Base-by-base conservation (phyloP, 2,113 vertebrate genomes). In the Ancistrus triradiatus region DNA sequence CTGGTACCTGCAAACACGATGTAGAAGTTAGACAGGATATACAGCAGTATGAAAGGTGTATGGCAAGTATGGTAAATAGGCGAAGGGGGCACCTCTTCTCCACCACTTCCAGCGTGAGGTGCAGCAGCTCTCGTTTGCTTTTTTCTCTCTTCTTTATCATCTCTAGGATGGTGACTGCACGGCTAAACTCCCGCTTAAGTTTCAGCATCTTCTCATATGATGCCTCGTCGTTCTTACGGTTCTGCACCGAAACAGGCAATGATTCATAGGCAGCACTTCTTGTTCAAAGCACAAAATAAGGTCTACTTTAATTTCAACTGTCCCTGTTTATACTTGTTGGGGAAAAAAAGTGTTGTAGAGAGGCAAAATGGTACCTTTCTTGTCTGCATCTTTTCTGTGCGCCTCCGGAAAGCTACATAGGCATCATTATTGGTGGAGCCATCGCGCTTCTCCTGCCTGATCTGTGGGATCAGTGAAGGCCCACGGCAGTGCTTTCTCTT, bases 341-440 rank as follows among this genome's bases (percentile, higher is more conserved):
- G n/a, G n/a, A n/a, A n/a, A n/a, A n/a, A n/a, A n/a, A n/a, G n/a
- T n/a, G n/a, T n/a, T n/a, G n/a, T n/a, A n/a, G n/a, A n/a, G n/a
- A n/a, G n/a, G n/a, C n/a, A n/a, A n/a, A 40, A 13, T 8, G 3
- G 2, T 42, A 95, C 94, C 92, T 95, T 96, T 79, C 94, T 87
- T 4, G 94, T 95, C 81, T 95, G 93, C 93, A 96, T 96, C 82
- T 95, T 96, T 81, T 96, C 93, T 0, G 93, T 96, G 68, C 93
- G 90, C 55, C 93, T 90, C 11, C 93, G 83, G 85, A 96, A 96
- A 74, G 93, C 94, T 80, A 96, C 93, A 1, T 96, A 96, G 19
- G 94, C 91, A 55, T 96, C 92, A 0, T 85, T 93, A 84, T 94
- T 96, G 69, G 91, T 94, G 66, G 92, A 95, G n/a, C 93, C 93